These are phyloP conservation scores for Habroteleia sp. DNA, from an alignment of 2,888 invertebrate genomes.

Conservation along the genomic window DNA sequence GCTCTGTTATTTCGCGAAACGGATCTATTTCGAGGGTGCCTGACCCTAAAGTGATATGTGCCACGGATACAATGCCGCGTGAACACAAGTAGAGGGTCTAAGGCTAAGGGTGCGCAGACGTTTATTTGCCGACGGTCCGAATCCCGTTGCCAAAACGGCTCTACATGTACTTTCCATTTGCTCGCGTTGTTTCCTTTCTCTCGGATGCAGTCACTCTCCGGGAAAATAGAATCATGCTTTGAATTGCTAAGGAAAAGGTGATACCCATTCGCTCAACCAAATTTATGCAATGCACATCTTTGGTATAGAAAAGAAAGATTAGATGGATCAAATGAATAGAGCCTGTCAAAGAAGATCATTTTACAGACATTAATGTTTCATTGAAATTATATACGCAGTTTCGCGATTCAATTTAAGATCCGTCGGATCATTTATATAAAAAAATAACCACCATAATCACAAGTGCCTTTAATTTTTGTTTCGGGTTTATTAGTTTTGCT, in stretches of 20 bases:
- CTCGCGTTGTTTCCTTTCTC: slow-evolving; percentile 61
- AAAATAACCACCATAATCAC: too few relatives aligned
- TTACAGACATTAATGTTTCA: slow-evolving; percentile 5
- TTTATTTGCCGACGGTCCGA: slow-evolving; percentile 69
- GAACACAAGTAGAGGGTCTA: slow-evolving; percentile 2
- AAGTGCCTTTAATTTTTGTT: too few relatives aligned
- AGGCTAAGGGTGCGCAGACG: slow-evolving; percentile 65
- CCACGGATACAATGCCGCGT: slow-evolving; percentile 75
- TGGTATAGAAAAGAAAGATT: slow-evolving; percentile 15
- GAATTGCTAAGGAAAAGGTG: slow-evolving; percentile 50
- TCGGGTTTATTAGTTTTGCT: too few relatives aligned
- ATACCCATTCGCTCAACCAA: slow-evolving; percentile 18
- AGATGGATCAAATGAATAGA: slow-evolving; percentile 16
- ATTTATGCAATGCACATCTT: slow-evolving; percentile 17
- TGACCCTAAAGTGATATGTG: slow-evolving; percentile 80
- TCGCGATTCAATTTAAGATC: too few relatives aligned
- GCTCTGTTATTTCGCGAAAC: slow-evolving; percentile 79
- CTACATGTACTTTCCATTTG: slow-evolving; percentile 79
- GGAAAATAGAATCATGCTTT: slow-evolving; percentile 60
- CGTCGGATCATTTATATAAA: too few relatives aligned
- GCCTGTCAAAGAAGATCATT: slow-evolving; percentile 2
- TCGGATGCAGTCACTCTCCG: slow-evolving; percentile 53
- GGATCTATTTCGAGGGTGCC: slow-evolving; percentile 79
- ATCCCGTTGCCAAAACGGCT: slow-evolving; percentile 67
- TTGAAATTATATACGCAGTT: slow-evolving; percentile 4